These are phyloP conservation scores for Hirundo rustica DNA, from an alignment of 2,797 vertebrate species.

Conservation along the genomic window DNA sequence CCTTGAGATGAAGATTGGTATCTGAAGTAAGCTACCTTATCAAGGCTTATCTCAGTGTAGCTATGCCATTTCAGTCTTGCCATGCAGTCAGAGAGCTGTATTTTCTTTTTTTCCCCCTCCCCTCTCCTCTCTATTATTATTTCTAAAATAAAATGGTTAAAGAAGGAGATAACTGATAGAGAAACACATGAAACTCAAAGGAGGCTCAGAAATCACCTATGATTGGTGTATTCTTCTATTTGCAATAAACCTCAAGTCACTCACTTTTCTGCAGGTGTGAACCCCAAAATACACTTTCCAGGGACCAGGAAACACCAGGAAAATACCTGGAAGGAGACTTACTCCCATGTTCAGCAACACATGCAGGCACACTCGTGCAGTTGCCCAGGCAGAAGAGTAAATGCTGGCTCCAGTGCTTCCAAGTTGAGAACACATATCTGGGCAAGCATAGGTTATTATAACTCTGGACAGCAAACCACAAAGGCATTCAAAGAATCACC, in stretches of 20 bases:
- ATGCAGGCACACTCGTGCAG: neutral
- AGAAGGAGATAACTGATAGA: neutral
- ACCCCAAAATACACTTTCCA: neutral
- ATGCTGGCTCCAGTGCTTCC: conserved; percentile 11
- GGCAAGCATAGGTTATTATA: conserved; percentile 62
- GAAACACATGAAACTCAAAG: neutral
- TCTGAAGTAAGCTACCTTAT: neutral
- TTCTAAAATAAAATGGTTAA: neutral
- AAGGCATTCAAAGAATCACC: conserved; percentile 68
- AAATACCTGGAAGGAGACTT: neutral
- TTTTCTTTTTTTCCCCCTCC: neutral
- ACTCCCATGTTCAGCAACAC: neutral
- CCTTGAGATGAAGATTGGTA: neutral
- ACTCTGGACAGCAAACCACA: conserved; percentile 64
- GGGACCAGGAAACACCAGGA: neutral
- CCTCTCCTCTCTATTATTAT: neutral
- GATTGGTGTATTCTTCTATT: neutral
- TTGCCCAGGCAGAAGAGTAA: neutral
- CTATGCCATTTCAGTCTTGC: neutral
- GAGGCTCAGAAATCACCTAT: neutral
- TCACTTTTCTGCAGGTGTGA: neutral
- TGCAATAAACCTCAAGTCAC: neutral
- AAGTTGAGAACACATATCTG: conserved; percentile 56
- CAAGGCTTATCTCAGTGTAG: neutral
- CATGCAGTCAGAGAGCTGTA: neutral